Conservation (phyloP, 2,113 vertebrate species). For the Chaetops frenatus region DNA sequence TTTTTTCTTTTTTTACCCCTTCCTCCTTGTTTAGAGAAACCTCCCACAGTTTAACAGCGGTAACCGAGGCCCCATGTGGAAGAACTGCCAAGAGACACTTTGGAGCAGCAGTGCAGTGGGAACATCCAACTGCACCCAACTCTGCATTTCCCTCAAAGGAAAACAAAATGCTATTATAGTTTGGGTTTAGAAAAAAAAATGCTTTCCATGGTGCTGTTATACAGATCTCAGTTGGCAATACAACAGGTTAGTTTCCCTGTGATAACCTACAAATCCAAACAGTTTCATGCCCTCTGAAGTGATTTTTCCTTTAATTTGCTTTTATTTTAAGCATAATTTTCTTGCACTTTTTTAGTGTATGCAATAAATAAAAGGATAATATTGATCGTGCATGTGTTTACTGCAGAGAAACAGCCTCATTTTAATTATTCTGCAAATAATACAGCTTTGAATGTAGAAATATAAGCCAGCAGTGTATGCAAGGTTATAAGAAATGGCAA, state of each 20-base stretch:
- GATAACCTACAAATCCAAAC: not conserved
- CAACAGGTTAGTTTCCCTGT: not conserved
- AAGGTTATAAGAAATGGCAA: not conserved
- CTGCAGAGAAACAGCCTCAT: not conserved
- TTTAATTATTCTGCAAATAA: not conserved
- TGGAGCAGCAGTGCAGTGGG: not conserved
- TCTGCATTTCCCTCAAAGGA: not conserved
- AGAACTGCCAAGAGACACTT: not conserved
- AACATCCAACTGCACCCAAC: not conserved
- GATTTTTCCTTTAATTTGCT: not conserved
- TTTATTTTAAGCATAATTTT: not conserved
- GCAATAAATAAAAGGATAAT: not conserved
- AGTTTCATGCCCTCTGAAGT: not conserved
- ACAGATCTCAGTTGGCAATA: not conserved
- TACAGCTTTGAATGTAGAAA: not conserved
- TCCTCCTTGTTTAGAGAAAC: not conserved
- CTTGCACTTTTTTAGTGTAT: not conserved
- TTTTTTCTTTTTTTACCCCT: not conserved
- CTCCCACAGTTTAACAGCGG: not conserved
- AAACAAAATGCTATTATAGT: not conserved
- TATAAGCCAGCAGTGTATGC: not conserved
- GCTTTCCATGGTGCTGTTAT: not conserved
- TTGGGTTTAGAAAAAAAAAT: not conserved
- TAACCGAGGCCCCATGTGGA: fast-evolving
- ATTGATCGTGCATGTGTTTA: not conserved